Percentiles rank a stretch among this genome's conserved stretches.
Evolutionary conservation across 2,888 invertebrate species (phyloP).

Genomic region (Agrilus biguttatus): DNA sequence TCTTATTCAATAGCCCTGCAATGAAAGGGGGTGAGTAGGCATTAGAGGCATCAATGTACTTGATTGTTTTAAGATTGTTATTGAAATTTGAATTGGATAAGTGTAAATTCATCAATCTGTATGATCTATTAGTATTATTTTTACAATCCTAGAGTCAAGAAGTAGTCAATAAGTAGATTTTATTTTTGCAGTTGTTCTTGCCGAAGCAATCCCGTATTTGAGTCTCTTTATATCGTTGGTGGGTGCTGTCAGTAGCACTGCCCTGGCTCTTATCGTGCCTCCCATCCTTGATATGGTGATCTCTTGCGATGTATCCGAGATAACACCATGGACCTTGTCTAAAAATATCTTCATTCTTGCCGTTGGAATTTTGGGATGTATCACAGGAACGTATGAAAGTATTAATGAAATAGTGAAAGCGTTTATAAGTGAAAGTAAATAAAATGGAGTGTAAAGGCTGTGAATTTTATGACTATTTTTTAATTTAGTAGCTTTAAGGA

Average conservation of each 20-base stretch:
- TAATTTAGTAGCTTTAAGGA: no score
- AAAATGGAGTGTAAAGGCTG: slow-evolving; percentile 1
- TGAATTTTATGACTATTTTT: background rate
- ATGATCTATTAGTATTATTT: no score
- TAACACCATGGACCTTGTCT: slow-evolving; percentile 31
- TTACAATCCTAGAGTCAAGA: no score
- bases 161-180: no score
- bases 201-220: slow-evolving; percentile 74
- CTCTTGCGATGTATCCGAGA: slow-evolving; percentile 42
- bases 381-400: slow-evolving; percentile 64
- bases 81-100: no score
- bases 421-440: slow-evolving; percentile 19
- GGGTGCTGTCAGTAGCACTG: slow-evolving; percentile 79
- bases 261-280: slow-evolving; percentile 76
- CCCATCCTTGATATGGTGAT: slow-evolving; percentile 72
- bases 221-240: slow-evolving; percentile 82
- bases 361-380: slow-evolving; percentile 54
- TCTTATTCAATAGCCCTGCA: no score
- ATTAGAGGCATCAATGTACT: no score
- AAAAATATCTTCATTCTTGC: slow-evolving; percentile 53
- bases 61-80: no score
- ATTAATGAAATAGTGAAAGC: slow-evolving; percentile 43
- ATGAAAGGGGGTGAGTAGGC: no score
- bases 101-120: no score
- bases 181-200: slow-evolving; percentile 55